Base-by-base conservation (phyloP, 2,888 invertebrate genomes). In the Polydrusus pterygomalis region DNA sequence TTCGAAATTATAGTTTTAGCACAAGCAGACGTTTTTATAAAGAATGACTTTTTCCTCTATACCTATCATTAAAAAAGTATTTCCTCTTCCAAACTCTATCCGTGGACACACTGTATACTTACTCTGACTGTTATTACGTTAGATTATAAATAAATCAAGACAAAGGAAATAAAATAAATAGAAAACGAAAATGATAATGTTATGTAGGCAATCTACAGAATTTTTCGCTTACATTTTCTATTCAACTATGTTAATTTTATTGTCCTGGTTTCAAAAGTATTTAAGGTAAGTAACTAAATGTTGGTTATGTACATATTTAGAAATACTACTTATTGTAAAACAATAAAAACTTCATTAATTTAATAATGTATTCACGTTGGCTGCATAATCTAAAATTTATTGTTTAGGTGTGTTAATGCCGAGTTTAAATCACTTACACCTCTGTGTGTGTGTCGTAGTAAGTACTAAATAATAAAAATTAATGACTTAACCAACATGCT, bases 401-500 rank as follows among this genome's bases (percentile, higher is more conserved):
- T 54, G 54, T 54, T 54, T 54, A 54, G 54, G 54, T 54, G 54
- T 54, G 54, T 30, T 54, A 54, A 54, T 54, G n/a, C 30, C 18
- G 18, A 10, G n/a, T 54, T 54, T 54, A 25, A 54, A 18, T 45
- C 7, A 51, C 17, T 18, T 20, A 51, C 20, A 51, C 51, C 20
- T 51, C 1, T 49, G 20, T 20, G 51, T 18, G 38, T 62, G n/a
- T 63, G 63, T 63, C 63, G 63, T 63, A 38, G 38, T 17, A 40
- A 25, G 18, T 40, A 63, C 40, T 25, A 18, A 9, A 63, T 63
- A 63, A 63, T 43, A 45, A 63, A 54, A 54, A 63, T 45, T 20
- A 11, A 63, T 43, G 43, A 45, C 63, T 45, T 45, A 63, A 63
- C 20, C 17, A 45, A 11, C 43, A 43, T 45, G 63, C 63, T 20